phyloP scores from a whole-genome alignment of 92 coral and sea anemone genomes.

The Actinernus sp. region DNA sequence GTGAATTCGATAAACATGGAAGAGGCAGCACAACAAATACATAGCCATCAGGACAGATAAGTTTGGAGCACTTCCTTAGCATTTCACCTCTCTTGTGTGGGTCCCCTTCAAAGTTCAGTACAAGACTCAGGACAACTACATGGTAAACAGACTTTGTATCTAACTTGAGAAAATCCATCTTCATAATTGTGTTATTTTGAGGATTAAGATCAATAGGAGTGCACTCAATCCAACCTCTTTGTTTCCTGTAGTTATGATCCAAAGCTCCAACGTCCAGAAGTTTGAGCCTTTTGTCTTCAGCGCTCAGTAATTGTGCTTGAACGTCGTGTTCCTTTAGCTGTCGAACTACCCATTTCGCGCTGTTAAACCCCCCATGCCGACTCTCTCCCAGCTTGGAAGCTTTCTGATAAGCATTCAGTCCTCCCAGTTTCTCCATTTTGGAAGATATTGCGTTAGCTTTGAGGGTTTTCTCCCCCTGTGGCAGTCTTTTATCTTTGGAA shows the following conservation, averaged over 20 bases:
- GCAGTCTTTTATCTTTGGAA: conserved; percentile 27
- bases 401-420: conserved; percentile 65
- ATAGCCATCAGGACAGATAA: conserved; percentile 31
- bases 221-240: conserved; percentile 72
- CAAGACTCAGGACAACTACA: conserved; percentile 67
- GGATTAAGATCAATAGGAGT: conserved; percentile 77
- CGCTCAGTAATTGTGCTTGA: background rate
- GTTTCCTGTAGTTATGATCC: conserved; percentile 51
- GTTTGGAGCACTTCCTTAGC: conserved; percentile 52
- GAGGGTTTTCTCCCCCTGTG: conserved; percentile 13
- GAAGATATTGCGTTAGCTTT: conserved; percentile 29
- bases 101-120: conserved; percentile 72
- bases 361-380: conserved; percentile 71
- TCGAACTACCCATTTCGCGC: conserved; percentile 66
- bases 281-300: conserved; percentile 9
- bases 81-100: conserved; percentile 55
- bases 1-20: conserved; percentile 67
- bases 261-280: conserved; percentile 83
- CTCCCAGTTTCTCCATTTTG: conserved; percentile 65
- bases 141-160: conserved; percentile 23
- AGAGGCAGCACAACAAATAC: conserved; percentile 62
- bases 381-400: conserved; percentile 75
- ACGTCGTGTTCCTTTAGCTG: conserved; percentile 44
- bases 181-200: conserved; percentile 31
- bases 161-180: conserved; percentile 59